Evolutionary conservation across 2,888 invertebrate genomes (phyloP).

Genomic region (Catocala sponsa): DNA sequence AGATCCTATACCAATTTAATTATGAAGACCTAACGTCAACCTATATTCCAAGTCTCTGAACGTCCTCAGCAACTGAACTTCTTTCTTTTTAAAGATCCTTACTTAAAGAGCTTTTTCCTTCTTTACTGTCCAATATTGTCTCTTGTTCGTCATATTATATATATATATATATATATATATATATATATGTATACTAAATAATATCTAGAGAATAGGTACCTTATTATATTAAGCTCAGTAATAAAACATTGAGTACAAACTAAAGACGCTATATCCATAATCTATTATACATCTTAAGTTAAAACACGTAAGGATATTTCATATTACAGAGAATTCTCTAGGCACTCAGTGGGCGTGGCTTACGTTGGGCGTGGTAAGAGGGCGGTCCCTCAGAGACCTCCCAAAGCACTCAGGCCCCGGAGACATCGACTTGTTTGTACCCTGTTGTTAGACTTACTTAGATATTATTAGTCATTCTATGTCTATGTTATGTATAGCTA

Average conservation of each 20-base stretch:
- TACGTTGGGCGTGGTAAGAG: conserved; percentile 73
- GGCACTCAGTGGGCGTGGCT: conserved; percentile 76
- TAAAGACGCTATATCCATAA: conserved; percentile 31
- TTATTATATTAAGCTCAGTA: not conserved
- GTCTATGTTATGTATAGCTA: conserved; percentile 13
- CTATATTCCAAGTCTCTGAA: no score
- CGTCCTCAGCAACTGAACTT: no score
- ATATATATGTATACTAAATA: no score
- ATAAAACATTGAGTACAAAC: conserved; percentile 15
- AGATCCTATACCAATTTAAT: no score
- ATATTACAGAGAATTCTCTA: conserved; percentile 69
- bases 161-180: no score
- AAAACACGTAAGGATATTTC: conserved; percentile 65
- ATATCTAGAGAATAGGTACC: not conserved
- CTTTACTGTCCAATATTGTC: no score
- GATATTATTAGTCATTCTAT: conserved; percentile 43
- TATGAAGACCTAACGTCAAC: no score
- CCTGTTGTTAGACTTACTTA: conserved; percentile 59
- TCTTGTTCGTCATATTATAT: no score
- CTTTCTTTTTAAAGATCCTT: no score
- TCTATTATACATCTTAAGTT: conserved; percentile 64
- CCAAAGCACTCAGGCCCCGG: conserved; percentile 73
- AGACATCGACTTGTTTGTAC: conserved; percentile 75
- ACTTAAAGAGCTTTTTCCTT: no score
- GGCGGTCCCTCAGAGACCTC: conserved; percentile 79